A percentile compares a stretch with the other conserved stretches of the same genome.
Evolutionary conservation across 2,888 invertebrate genomes (phyloP).

Genomic region (Ophioninae sp.): DNA sequence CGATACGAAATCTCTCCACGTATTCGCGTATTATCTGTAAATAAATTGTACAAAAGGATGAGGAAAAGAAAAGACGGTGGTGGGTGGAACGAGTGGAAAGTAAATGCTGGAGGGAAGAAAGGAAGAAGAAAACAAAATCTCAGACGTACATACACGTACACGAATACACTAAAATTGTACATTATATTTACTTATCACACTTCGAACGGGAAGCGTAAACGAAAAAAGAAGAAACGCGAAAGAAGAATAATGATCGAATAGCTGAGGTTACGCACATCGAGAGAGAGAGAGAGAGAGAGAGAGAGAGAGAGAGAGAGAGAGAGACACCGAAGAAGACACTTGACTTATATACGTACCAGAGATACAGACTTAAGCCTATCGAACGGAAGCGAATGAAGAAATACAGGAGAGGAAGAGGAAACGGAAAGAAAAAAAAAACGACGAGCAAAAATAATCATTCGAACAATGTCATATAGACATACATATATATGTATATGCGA

Average conservation of each 20-base stretch:
- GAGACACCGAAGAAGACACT: slow-evolving; percentile 45
- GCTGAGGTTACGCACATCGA: slow-evolving; percentile 48
- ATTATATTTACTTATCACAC: slow-evolving; percentile 79
- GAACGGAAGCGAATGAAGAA: slow-evolving; percentile 10
- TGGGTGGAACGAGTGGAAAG: slow-evolving; percentile 17
- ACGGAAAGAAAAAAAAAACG: slow-evolving; percentile 28
- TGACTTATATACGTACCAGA: slow-evolving; percentile 42
- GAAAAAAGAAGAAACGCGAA: slow-evolving; percentile 1
- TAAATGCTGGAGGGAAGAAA: background rate
- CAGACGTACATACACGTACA: slow-evolving; percentile 63
- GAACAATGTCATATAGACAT: slow-evolving; percentile 36
- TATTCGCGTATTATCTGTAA: slow-evolving; percentile 60
- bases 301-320: slow-evolving; percentile 56
- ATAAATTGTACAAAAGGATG: slow-evolving; percentile 60
- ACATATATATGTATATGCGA: slow-evolving; percentile 5
- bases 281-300: slow-evolving; percentile 14
- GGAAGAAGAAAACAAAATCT: slow-evolving; percentile 46
- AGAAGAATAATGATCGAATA: slow-evolving; percentile 15
- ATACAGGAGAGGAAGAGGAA: background rate
- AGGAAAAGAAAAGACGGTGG: background rate
- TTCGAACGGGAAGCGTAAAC: slow-evolving; percentile 76
- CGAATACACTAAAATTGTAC: slow-evolving; percentile 72
- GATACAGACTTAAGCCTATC: slow-evolving; percentile 54
- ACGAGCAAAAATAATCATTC: slow-evolving; percentile 60
- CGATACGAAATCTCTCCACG: slow-evolving; percentile 46